Evolutionary conservation across 1,140 invertebrate genomes (phyloP).

Genomic region (Ostrea denselamellosa): DNA sequence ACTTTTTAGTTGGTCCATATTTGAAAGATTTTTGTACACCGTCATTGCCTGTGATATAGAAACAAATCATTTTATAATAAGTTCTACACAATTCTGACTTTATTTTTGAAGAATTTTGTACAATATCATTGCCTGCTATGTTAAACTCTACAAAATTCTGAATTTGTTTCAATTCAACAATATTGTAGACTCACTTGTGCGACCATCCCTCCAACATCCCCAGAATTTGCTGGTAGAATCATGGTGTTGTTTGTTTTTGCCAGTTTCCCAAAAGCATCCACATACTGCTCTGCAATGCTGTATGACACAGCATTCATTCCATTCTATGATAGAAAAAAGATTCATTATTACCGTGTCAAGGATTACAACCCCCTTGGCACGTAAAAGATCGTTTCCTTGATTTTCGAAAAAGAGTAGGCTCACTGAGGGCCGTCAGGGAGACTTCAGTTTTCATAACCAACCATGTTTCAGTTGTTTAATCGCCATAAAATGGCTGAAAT

Average conservation of each 20-base stretch:
- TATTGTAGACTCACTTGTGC: conserved; percentile 83
- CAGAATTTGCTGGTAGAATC: conserved; percentile 93
- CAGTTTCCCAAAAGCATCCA: conserved; percentile 93
- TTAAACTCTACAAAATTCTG: background rate
- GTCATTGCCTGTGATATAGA: conserved; percentile 68
- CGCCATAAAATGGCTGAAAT: too few species aligned
- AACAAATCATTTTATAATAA: background rate
- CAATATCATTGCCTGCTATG: too few species aligned
- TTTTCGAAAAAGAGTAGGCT: too few species aligned
- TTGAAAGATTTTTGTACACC: conserved; percentile 62
- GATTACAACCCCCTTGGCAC: too few species aligned
- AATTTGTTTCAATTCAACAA: background rate
- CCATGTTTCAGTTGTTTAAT: too few species aligned
- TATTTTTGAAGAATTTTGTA: background rate
- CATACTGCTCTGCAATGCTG: conserved; percentile 96
- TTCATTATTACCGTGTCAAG: background rate
- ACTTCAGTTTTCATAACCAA: too few species aligned
- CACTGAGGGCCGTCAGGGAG: too few species aligned
- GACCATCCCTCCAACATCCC: conserved; percentile 91
- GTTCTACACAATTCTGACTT: background rate
- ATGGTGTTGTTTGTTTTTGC: conserved; percentile 96
- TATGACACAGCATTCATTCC: conserved; percentile 90
- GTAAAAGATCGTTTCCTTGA: too few species aligned
- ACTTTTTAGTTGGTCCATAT: conserved; percentile 5
- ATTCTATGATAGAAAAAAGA: conserved; percentile 69